Base-by-base conservation (phyloP, 2,113 vertebrate species). In the Madoqua kirkii region DNA sequence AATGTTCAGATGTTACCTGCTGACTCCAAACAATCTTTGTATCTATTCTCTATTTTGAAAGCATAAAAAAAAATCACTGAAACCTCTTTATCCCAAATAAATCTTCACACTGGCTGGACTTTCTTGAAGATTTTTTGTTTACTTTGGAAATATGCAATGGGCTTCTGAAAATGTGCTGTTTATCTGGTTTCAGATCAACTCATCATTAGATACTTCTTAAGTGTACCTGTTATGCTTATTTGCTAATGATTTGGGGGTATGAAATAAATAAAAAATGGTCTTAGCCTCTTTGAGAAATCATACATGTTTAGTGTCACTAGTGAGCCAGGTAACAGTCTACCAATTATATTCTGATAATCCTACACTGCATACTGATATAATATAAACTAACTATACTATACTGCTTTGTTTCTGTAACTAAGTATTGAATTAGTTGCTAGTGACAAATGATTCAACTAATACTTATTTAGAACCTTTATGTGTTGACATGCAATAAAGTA, bases 1-100 rank as follows among this genome's bases (percentile, higher is more conserved):
- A 95, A 62, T 96, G 23, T 89, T 79, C 23, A 92, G 0, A 33
- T 93, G 19, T 57, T 96, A 74, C 16, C 40, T 82, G 7, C 36
- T 93, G 52, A 94, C 25, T 86, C 13, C 40, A 57, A 40, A 48
- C 16, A 89, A 11, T 92, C 43, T 86, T 29, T 89, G 9, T 84
- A 17, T 92, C 48, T 96, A 9, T 71, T 87, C 59, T 96, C 54
- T 96, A 29, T 74, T 96, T 84, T 92, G 23, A 93, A 93, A 97
- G 59, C 76, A 59, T 76, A 23, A 62, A 74, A 83, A 81, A 43
- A 50, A 81, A 57, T 7, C 25, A 59, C 14, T 48, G 82, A 78
- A 87, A n/a, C 89, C 55, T 23, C 50, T 55, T 62, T 96, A 87
- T 25, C 52, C 16, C 84, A 57, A 96, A 27, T 89, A 86, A 33